These are phyloP conservation scores for Leptinotarsa lineolata DNA, from an alignment of 1,140 invertebrate genomes.

Conservation along the genomic window DNA sequence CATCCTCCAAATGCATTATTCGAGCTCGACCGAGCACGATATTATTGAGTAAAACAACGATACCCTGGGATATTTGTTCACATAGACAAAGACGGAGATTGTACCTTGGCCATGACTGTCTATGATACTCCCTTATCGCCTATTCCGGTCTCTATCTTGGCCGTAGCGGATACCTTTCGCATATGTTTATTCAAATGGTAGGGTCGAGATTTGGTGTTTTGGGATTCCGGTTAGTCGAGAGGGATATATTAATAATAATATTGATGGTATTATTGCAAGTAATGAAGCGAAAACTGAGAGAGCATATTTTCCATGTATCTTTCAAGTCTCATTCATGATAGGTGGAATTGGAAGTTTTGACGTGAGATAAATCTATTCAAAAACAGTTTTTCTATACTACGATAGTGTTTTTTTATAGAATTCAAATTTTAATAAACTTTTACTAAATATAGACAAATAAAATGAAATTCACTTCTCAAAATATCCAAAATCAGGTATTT, in stretches of 20 bases:
- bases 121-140: slow-evolving; percentile 16
- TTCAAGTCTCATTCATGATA: too few species aligned
- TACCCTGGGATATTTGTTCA: slow-evolving; percentile 45
- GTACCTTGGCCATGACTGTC: slow-evolving; percentile 4
- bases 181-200: slow-evolving; percentile 32
- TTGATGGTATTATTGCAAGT: slow-evolving; percentile 9
- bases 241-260: slow-evolving; percentile 22
- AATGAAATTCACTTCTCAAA: too few species aligned
- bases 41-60: slow-evolving; percentile 53
- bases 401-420: too few species aligned
- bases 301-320: too few species aligned
- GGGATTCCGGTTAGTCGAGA: slow-evolving; percentile 7
- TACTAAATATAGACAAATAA: too few species aligned
- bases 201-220: slow-evolving; percentile 22
- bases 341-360: too few species aligned
- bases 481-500: too few species aligned
- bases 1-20: slow-evolving; percentile 51
- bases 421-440: too few species aligned
- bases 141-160: slow-evolving; percentile 22
- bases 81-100: slow-evolving; percentile 11
- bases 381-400: too few species aligned
- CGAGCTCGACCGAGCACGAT: slow-evolving; percentile 50
- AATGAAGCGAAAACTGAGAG: background rate
- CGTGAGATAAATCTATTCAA: too few species aligned
- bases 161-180: slow-evolving; percentile 28